phyloP scores from a whole-genome alignment of 2,113 vertebrate genomes.

The Chiloscyllium plagiosum region DNA sequence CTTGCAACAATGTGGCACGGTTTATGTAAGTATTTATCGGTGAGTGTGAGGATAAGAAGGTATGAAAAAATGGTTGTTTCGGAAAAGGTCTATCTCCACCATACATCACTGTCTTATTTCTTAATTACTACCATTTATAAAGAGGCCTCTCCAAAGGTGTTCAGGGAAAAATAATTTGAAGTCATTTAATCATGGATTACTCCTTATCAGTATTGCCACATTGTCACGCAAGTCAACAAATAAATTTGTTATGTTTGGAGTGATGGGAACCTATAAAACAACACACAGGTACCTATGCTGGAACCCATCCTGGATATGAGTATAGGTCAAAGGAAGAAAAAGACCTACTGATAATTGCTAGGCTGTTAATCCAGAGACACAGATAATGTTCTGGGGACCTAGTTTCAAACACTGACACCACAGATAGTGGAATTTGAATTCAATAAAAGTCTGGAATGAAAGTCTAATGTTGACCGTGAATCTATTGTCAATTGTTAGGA shows the following conservation, averaged over 20 bases:
- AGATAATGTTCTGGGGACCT: too few relatives aligned
- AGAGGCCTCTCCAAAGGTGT: not conserved
- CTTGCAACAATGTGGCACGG: not conserved
- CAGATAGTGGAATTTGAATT: too few relatives aligned
- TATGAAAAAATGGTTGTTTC: not conserved
- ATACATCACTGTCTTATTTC: not conserved
- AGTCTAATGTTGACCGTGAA: too few relatives aligned
- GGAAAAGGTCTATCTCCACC: not conserved
- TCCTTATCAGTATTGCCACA: not conserved
- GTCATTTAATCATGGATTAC: not conserved
- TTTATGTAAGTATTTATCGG: not conserved
- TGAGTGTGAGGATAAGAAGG: not conserved
- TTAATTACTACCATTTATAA: not conserved
- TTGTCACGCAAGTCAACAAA: not conserved
- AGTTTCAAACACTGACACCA: too few relatives aligned
- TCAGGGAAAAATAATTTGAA: not conserved
- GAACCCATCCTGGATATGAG: not conserved
- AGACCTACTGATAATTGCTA: too few relatives aligned
- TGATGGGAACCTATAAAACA: not conserved
- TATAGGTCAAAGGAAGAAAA: too few relatives aligned
- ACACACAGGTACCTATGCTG: not conserved
- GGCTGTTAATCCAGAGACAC: too few relatives aligned
- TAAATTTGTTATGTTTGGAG: not conserved
- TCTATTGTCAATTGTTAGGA: too few relatives aligned
- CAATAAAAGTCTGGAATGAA: too few relatives aligned